phyloP scores from a whole-genome alignment of 2,888 invertebrate genomes.

The Tetragnatha montana region DNA sequence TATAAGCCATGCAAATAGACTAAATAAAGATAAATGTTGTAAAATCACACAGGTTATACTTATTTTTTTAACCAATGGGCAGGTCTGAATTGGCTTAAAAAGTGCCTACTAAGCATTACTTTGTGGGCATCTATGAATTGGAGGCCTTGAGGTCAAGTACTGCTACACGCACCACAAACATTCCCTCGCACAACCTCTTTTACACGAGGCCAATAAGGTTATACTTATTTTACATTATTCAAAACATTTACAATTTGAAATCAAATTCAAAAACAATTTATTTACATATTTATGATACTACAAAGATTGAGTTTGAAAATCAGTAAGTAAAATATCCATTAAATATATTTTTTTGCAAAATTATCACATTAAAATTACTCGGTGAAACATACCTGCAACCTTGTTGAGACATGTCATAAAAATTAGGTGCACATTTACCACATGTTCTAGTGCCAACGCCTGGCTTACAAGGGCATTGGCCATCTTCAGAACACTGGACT shows the following conservation, averaged over 20 bases:
- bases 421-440: conserved; percentile 89
- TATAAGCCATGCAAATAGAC: too few species aligned
- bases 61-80: too few species aligned
- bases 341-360: not conserved
- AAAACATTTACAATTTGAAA: not conserved
- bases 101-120: too few species aligned
- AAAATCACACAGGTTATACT: not conserved
- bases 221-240: not conserved
- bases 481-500: conserved; percentile 92
- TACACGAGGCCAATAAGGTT: too few species aligned
- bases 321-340: not conserved
- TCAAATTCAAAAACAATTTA: not conserved
- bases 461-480: conserved; percentile 95
- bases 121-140: too few species aligned
- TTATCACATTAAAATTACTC: not conserved
- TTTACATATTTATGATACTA: not conserved
- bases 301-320: not conserved
- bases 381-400: conserved; percentile 83
- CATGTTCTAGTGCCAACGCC: conserved; percentile 97
- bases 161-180: too few species aligned
- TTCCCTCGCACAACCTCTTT: too few species aligned
- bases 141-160: too few species aligned
- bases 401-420: conserved; percentile 89
- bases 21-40: too few species aligned
- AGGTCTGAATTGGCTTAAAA: too few species aligned